Evolutionary conservation across 2,113 vertebrate species (phyloP).

Genomic region (Bujurquina vittata): DNA sequence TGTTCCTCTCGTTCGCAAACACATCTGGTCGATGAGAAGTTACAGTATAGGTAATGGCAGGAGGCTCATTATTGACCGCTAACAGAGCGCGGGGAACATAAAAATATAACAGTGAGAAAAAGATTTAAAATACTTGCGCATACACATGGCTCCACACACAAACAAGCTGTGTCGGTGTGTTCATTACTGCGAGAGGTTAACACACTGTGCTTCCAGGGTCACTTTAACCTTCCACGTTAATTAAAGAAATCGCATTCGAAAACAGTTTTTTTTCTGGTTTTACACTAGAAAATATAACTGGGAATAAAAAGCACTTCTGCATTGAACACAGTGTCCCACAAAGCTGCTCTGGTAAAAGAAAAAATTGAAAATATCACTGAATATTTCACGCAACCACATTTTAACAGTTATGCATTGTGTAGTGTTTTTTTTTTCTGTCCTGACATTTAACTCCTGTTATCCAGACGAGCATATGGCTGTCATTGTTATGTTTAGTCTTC

Average conservation of each 20-base stretch:
- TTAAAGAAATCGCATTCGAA: conserved; percentile 8
- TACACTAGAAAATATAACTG: neutral
- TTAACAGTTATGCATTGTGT: neutral
- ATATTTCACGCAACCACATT: neutral
- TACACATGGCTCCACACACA: neutral
- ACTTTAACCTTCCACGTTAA: conserved; percentile 25
- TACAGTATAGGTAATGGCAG: neutral
- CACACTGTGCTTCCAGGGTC: neutral
- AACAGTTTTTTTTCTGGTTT: neutral
- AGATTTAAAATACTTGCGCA: neutral
- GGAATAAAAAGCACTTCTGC: neutral
- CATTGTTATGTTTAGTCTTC: neutral
- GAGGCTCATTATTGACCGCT: neutral
- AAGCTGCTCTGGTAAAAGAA: neutral
- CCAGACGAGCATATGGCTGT: neutral
- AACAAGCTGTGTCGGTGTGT: neutral
- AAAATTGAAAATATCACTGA: neutral
- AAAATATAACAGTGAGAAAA: neutral
- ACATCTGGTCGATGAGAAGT: neutral
- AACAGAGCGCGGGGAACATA: neutral
- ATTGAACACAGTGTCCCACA: neutral
- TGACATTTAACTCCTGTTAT: conserved; percentile 16
- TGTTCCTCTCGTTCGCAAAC: neutral
- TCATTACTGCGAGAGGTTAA: neutral
- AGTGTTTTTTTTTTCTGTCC: neutral